Evolutionary conservation across 2,797 vertebrate species (phyloP), one percentile per base, ranked within the genome.

Genomic region (Diglossa cyanea): DNA sequence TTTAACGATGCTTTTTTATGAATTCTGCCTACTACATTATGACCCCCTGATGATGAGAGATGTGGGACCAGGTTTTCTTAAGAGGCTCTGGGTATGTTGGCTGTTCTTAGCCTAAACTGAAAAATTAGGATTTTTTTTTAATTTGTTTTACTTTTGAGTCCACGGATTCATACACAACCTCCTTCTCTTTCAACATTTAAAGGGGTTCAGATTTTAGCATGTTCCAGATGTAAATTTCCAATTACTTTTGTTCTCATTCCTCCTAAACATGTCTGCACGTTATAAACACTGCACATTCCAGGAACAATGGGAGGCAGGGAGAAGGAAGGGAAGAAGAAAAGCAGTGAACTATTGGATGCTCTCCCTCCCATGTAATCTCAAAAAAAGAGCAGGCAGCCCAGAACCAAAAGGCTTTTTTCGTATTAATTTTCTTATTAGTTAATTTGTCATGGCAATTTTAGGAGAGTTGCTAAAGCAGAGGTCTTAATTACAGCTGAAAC

Each of bases 351-450:
- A 17, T 17, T 45, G 31, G 37, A 72, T 73, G 39, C 39, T 68
- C 78, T 72, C 37, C 66, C 70, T 82, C 67, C 37, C 40, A 40
- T 44, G 42, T 48, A 61, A 94, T 68, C 54, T 76, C 40, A 71
- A 45, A 90, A 70, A 84, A 33, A 17, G 30, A 11, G 44, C 68
- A 73, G 83, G 45, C 58, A 86, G 79, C 76, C 85, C 89, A 88
- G 72, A 93, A 93, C 65, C 75, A 85, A 96, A 93, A 77, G 30
- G 53, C 89, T 93, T 96, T 86, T 76, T 88, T 93, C 17, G 0
- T 72, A 94, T 91, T 96, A 93, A 96, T 96, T 95, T 96, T 94
- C 87, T 68, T 73, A 94, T 86, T 96, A 94, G 72, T 86, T 94
- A 94, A 96, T 96, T 90, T 91, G 94, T 78, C 85, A 66, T 19